Evolutionary conservation across 2,888 invertebrate genomes (phyloP).

Genomic region (Hirtodrosophila cameraria): DNA sequence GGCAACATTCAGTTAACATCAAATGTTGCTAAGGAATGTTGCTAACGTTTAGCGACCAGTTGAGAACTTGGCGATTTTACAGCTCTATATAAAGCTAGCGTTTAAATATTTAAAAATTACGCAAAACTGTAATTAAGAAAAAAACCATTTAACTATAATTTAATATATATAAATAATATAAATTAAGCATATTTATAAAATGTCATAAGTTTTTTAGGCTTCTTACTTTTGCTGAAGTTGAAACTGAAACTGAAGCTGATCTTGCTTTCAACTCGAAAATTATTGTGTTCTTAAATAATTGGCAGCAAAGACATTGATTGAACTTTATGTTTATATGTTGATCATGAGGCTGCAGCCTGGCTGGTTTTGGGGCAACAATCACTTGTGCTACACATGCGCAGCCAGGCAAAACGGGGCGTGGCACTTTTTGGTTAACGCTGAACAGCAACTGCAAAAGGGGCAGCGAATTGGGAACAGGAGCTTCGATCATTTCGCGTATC

Average conservation of each 20-base stretch:
- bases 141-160: background rate
- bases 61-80: background rate
- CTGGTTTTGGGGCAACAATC: conserved; percentile 72
- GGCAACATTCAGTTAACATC: conserved; percentile 16
- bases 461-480: conserved; percentile 56
- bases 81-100: background rate
- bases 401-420: conserved; percentile 63
- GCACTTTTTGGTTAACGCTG: conserved; percentile 39
- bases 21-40: conserved; percentile 39
- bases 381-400: conserved; percentile 42
- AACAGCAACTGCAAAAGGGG: conserved; percentile 38
- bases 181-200: conserved; percentile 16
- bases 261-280: conserved; percentile 10
- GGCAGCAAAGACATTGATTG: conserved; percentile 65
- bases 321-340: conserved; percentile 71
- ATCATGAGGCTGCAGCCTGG: conserved; percentile 50
- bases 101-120: background rate
- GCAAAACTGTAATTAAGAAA: background rate
- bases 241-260: background rate
- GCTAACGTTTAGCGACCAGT: background rate
- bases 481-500: conserved; percentile 79
- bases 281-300: conserved; percentile 59
- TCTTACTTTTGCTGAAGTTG: background rate
- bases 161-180: conserved; percentile 6
- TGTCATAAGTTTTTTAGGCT: background rate